Base-by-base conservation (phyloP, 1,140 invertebrate species). In the Homarus americanus region DNA sequence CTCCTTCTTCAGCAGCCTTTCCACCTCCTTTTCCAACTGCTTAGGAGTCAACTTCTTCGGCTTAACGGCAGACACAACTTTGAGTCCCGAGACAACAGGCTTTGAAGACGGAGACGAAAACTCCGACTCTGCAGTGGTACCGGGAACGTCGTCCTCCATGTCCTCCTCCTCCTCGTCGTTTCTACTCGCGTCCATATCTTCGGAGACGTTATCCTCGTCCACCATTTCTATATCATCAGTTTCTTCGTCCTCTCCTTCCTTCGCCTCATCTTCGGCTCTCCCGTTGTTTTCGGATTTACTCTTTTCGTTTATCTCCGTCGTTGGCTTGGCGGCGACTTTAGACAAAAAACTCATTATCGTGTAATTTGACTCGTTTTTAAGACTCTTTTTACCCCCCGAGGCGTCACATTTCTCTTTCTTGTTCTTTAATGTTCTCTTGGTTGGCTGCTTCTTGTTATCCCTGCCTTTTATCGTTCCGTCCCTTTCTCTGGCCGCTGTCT, bases 1-100 rank as follows among this genome's bases (percentile, higher is more conserved):
- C 34, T 76, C 78, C 1, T 73, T 92, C 79, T 90, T 84, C 40
- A 38, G 24, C 44, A 10, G 24, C 32, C 75, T 87, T 44, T 82
- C 69, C 38, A 34, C 41, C 41, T 87, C 34, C 58, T 34, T 44
- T 34, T 69, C 44, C n/a, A 10, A 12, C 24, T 58, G 53, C 20
- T 58, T 58, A 24, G 53, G 53, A 58, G 53, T 58, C 24, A 58
- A 58, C 53, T 58, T 58, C 53, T 20, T 58, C 24, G 5, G 53
- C 24, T 7, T 58, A 1, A 15, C 12, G n/a, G n/a, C n/a, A 58
- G 0, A 20, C 5, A 20, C 15, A 41, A 20, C 15, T 41, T 78
- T 38, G 38, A 38, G 28, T 3, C n/a, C 24, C 36, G 36, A n/a
- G 40, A 1, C 17, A 17, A 78, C 5, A 38, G 5, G n/a, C n/a